Evolutionary conservation across 2,797 vertebrate genomes (phyloP).

Genomic region (Okamejei kenojei): DNA sequence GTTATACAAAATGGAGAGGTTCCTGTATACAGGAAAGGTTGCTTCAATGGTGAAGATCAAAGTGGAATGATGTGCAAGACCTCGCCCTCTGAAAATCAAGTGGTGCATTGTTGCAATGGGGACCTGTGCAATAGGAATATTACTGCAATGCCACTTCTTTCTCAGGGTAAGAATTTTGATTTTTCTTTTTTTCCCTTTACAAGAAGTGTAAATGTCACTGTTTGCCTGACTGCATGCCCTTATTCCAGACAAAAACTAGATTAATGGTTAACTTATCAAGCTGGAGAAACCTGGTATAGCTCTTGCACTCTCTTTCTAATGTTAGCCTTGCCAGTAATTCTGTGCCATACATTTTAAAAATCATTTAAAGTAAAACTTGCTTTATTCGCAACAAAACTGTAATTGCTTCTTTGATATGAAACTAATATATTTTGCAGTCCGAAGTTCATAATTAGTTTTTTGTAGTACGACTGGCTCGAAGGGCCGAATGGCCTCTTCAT

Average conservation of each 20-base stretch:
- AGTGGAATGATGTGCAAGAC: constrained; percentile 58
- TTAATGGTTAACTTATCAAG: neutral
- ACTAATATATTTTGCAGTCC: neutral
- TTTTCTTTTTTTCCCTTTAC: too few species aligned
- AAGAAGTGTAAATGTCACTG: neutral
- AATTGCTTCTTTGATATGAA: neutral
- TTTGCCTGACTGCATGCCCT: neutral
- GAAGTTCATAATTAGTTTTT: neutral
- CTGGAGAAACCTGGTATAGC: too few species aligned
- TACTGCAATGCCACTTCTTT: constrained; percentile 51
- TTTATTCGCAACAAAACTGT: neutral
- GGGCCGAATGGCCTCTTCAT: too few species aligned
- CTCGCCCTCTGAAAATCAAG: constrained; percentile 51
- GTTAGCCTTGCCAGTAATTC: neutral
- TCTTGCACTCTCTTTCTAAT: neutral
- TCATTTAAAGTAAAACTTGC: neutral
- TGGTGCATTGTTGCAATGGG: constrained; percentile 60
- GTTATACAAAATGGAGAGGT: constrained; percentile 51
- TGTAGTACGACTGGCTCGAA: neutral
- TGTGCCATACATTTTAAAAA: neutral
- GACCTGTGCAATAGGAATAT: constrained; percentile 66
- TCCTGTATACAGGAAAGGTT: constrained; percentile 58
- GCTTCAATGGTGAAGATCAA: constrained; percentile 54
- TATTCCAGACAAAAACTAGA: neutral
- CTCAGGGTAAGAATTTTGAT: constrained; percentile 38